These are phyloP conservation scores for Dicerorhinus sumatrensis DNA, from an alignment of 2,113 vertebrate species.

Conservation along the genomic window DNA sequence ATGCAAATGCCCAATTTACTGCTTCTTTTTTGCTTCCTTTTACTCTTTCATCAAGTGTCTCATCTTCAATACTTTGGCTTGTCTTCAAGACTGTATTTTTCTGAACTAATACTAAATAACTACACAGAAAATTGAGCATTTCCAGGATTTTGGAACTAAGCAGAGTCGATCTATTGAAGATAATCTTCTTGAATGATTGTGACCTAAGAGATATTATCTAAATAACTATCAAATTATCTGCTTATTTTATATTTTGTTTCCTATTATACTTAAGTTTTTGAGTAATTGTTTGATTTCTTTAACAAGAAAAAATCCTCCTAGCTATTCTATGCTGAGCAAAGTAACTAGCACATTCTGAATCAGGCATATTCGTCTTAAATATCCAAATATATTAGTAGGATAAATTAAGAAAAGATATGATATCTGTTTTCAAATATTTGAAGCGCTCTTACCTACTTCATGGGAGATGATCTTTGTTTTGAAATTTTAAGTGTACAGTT, in stretches of 20 bases:
- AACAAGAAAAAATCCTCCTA: background rate
- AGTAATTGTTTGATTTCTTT: background rate
- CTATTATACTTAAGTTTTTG: background rate
- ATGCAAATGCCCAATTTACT: background rate
- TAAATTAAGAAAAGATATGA: background rate
- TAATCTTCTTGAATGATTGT: background rate
- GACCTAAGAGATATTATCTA: background rate
- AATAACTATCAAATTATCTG: background rate
- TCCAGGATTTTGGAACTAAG: background rate
- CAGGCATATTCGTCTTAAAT: background rate
- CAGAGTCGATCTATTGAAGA: background rate
- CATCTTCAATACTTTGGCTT: background rate
- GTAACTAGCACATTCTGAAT: background rate
- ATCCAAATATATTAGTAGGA: background rate
- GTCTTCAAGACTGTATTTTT: background rate
- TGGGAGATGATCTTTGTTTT: background rate
- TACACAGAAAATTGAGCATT: background rate
- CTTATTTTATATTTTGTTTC: conserved; percentile 23
- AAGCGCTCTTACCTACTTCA: background rate
- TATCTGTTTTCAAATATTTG: background rate
- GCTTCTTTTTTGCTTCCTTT: background rate
- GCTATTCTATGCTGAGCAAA: background rate
- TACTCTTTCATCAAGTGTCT: background rate
- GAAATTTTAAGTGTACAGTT: background rate
- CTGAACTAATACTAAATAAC: background rate